A percentile compares a stretch with the other conserved stretches of the same genome.
phyloP scores from a whole-genome alignment of 1,140 invertebrate genomes.

The Sitodiplosis mosellana region DNA sequence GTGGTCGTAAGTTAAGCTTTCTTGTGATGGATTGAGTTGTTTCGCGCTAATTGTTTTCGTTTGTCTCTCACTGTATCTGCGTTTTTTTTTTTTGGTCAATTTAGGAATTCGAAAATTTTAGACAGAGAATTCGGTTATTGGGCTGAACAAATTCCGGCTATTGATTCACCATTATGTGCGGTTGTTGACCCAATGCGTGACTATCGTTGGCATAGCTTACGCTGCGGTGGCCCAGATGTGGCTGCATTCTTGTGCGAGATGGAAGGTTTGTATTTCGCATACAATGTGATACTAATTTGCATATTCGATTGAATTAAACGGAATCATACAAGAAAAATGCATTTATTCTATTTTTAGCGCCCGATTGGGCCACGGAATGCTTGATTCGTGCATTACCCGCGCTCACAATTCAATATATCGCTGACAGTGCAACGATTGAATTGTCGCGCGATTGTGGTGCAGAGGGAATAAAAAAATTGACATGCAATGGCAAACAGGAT shows the following conservation, averaged over 20 bases:
- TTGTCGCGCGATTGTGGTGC: slow-evolving; percentile 70
- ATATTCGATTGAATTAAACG: slow-evolving; percentile 1
- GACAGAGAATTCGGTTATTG: slow-evolving; percentile 41
- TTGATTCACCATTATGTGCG: slow-evolving; percentile 38
- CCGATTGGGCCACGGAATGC: slow-evolving; percentile 45
- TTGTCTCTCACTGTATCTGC: too few species aligned
- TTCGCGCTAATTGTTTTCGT: too few species aligned
- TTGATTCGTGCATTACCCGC: slow-evolving; percentile 47
- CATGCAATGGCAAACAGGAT: slow-evolving; percentile 44
- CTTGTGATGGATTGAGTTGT: too few species aligned
- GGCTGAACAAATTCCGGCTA: slow-evolving; percentile 31
- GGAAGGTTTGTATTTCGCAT: slow-evolving; percentile 34
- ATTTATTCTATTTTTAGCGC: slow-evolving; percentile 30
- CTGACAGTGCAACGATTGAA: slow-evolving; percentile 61
- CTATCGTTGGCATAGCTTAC: slow-evolving; percentile 47
- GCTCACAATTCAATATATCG: slow-evolving; percentile 46
- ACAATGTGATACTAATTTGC: neutral
- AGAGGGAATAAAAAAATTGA: slow-evolving; percentile 56
- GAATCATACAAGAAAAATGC: neutral
- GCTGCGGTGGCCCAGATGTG: slow-evolving; percentile 49
- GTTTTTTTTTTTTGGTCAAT: neutral
- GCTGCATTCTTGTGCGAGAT: slow-evolving; percentile 57
- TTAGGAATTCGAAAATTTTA: slow-evolving; percentile 30
- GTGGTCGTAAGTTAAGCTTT: slow-evolving; percentile 43
- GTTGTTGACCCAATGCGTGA: slow-evolving; percentile 47